Evolutionary conservation across 35 echinoderm and acorn worm genomes (phyloP).

Genomic region (Eucidaris tribuloides): DNA sequence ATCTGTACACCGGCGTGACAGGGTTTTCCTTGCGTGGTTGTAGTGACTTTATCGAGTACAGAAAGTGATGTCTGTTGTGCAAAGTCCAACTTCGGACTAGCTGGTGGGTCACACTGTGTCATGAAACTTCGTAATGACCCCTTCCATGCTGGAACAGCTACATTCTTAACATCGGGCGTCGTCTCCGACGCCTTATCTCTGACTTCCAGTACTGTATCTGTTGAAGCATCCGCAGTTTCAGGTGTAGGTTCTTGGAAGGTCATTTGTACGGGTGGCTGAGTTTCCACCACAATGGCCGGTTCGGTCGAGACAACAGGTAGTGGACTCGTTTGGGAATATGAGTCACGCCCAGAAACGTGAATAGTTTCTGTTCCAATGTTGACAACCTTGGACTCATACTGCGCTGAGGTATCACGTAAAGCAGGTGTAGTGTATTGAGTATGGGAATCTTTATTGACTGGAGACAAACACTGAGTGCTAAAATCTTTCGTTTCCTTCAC

Average conservation of each 20-base stretch:
- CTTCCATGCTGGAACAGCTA: not conserved
- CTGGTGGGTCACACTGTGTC: conserved; percentile 6
- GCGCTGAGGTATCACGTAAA: too few species aligned
- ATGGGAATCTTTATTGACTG: too few species aligned
- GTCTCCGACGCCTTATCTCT: not conserved
- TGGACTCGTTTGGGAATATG: not conserved
- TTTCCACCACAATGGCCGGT: not conserved
- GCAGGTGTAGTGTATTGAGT: too few species aligned
- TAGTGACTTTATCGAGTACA: not conserved
- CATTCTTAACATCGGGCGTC: not conserved
- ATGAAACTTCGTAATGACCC: not conserved
- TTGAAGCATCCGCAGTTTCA: not conserved
- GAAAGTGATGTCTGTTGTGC: conserved; percentile 8
- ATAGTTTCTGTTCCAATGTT: too few species aligned
- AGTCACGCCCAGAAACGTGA: too few species aligned
- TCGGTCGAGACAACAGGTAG: not conserved
- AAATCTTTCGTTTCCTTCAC: too few species aligned
- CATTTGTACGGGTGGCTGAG: not conserved
- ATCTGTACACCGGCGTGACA: not conserved
- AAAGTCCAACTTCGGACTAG: not conserved
- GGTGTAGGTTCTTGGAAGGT: not conserved
- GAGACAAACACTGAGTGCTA: too few species aligned
- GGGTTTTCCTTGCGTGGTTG: not conserved
- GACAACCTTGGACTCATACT: too few species aligned
- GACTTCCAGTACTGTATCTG: not conserved